Conservation (phyloP, 2,797 vertebrate genomes). For the Phrynocephalus guinanensis region DNA sequence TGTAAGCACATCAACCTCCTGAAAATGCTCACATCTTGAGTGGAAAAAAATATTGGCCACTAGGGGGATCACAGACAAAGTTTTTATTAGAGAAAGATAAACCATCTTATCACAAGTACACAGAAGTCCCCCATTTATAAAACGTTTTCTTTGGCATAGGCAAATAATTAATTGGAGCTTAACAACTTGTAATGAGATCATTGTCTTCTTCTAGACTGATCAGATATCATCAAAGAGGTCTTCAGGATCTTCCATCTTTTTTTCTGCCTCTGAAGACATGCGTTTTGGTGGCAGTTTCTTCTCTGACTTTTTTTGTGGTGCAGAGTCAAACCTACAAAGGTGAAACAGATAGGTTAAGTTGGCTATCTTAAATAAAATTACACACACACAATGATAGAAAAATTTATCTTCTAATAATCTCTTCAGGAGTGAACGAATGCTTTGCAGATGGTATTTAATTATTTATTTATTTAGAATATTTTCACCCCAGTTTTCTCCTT, state of each 20-base stretch:
- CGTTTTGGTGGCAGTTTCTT: conserved; percentile 55
- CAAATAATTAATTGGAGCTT: conserved; percentile 42
- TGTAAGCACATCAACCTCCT: not conserved
- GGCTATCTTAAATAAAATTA: conserved; percentile 28
- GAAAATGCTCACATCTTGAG: accelerated
- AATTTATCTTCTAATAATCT: conserved; percentile 40
- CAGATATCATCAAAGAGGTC: conserved; percentile 89
- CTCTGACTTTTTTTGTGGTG: conserved; percentile 36
- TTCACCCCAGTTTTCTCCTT: too few species aligned
- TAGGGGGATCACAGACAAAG: conserved; percentile 23
- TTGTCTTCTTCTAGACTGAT: conserved; percentile 21
- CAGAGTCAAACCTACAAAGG: conserved; percentile 67
- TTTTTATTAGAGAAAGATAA: conserved; percentile 18
- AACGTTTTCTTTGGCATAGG: conserved; percentile 19
- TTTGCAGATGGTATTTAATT: not conserved
- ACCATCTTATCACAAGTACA: not conserved
- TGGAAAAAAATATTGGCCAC: conserved; percentile 34
- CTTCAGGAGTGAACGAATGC: conserved; percentile 30
- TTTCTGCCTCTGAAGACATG: conserved; percentile 73
- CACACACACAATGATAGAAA: not conserved
- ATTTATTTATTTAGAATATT: too few species aligned
- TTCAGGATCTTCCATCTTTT: conserved; percentile 78
- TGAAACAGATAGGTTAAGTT: conserved; percentile 50
- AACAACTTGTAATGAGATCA: conserved; percentile 4
- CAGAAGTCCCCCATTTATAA: conserved; percentile 15